A percentile compares a stretch with the other conserved stretches of the same genome.
These are phyloP conservation scores for Brachyptera risi DNA, from an alignment of 2,888 invertebrate genomes.

Conservation along the genomic window DNA sequence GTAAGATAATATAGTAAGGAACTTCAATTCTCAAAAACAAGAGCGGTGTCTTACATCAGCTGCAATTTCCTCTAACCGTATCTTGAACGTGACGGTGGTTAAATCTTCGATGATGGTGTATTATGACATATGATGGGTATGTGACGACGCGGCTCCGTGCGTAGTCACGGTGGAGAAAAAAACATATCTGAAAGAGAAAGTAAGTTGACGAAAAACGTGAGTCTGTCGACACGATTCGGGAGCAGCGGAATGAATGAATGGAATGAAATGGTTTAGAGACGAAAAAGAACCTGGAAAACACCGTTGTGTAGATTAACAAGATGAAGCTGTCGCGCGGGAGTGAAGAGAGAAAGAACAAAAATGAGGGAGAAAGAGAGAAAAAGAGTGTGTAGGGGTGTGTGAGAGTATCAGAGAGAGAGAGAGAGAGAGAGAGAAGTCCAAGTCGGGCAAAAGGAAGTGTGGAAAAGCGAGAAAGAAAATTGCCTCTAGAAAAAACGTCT, in stretches of 20 bases:
- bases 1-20: too few species aligned
- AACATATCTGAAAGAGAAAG: neutral
- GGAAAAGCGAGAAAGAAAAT: neutral
- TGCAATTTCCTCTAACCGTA: too few species aligned
- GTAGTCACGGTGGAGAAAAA: neutral
- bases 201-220: neutral
- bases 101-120: too few species aligned
- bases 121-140: neutral
- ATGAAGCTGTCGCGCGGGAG: neutral
- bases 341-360: too few species aligned
- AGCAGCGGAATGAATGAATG: neutral
- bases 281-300: neutral
- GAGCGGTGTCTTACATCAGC: too few species aligned
- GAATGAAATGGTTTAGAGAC: neutral
- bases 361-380: too few species aligned
- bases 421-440: neutral
- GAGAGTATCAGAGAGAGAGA: too few species aligned
- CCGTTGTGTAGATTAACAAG: conserved; percentile 12
- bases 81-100: too few species aligned
- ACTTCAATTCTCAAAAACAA: too few species aligned
- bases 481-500: conserved; percentile 16
- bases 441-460: neutral
- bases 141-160: neutral
- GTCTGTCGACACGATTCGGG: neutral
- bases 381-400: too few species aligned